A percentile compares a stretch with the other conserved stretches of the same genome.
Conservation (phyloP, 2,888 invertebrate species). For the Miltochrista miniata region DNA sequence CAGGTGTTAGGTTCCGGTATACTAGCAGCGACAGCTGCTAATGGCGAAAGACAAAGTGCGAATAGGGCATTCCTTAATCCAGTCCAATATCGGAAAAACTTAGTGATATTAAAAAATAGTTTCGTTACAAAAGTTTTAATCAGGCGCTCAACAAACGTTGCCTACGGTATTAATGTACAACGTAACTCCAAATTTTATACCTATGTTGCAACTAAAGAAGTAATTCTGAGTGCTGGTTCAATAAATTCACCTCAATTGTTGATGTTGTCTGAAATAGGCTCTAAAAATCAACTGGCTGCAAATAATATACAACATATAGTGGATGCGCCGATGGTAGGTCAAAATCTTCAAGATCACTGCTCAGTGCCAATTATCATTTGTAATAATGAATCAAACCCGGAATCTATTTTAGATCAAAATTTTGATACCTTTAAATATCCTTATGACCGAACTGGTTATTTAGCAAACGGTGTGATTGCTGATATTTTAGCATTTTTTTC, state of each 20-base stretch:
- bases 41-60: conserved; percentile 79
- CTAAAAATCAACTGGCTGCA: conserved; percentile 54
- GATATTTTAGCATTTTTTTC: conserved; percentile 74
- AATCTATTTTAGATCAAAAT: conserved; percentile 38
- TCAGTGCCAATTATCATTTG: conserved; percentile 60
- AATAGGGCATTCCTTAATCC: conserved; percentile 79
- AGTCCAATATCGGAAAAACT: conserved; percentile 47
- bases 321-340: conserved; percentile 73
- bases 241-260: conserved; percentile 75
- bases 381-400: conserved; percentile 48
- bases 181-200: neutral
- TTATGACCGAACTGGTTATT: conserved; percentile 73
- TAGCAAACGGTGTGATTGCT: conserved; percentile 73
- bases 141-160: neutral
- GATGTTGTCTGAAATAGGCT: conserved; percentile 79
- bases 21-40: conserved; percentile 66
- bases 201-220: conserved; percentile 56
- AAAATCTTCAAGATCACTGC: conserved; percentile 80
- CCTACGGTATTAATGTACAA: conserved; percentile 14
- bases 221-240: conserved; percentile 73
- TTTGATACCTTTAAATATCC: conserved; percentile 73
- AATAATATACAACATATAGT: conserved; percentile 59
- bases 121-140: conserved; percentile 19
- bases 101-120: conserved; percentile 45
- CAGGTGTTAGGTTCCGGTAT: conserved; percentile 73